These are phyloP conservation scores for Onthophagus sagittarius DNA, from an alignment of 2,888 invertebrate genomes.

Conservation along the genomic window DNA sequence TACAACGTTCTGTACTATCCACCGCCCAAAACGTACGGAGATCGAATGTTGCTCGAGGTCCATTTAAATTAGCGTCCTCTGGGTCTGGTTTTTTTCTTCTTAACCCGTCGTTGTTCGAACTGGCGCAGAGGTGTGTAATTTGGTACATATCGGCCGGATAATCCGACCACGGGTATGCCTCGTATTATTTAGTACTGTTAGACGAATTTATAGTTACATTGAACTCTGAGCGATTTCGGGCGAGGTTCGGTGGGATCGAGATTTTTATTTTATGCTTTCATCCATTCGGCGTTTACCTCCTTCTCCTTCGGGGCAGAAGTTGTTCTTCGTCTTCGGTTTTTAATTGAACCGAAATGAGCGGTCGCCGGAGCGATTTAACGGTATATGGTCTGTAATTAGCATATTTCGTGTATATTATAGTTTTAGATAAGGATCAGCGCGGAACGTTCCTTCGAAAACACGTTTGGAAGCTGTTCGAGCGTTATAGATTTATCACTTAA, in stretches of 20 bases:
- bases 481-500: not conserved
- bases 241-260: not conserved
- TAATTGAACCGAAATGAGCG: not conserved
- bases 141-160: slow-evolving; percentile 23
- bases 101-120: not conserved
- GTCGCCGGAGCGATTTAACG: not conserved
- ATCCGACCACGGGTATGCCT: slow-evolving; percentile 21
- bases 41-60: slow-evolving; percentile 28
- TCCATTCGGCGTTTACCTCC: not conserved
- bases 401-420: not conserved
- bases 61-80: slow-evolving; percentile 30
- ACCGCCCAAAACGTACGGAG: slow-evolving; percentile 26
- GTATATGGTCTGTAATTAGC: not conserved
- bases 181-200: slow-evolving; percentile 26
- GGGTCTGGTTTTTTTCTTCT: slow-evolving; percentile 16
- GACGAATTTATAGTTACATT: slow-evolving; percentile 24
- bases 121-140: slow-evolving; percentile 27
- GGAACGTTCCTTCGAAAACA: not conserved
- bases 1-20: slow-evolving; percentile 25
- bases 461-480: not conserved
- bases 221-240: slow-evolving; percentile 16
- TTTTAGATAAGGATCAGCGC: not conserved
- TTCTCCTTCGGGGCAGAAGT: not conserved
- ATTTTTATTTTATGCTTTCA: not conserved
- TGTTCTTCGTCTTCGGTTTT: not conserved